phyloP scores from a whole-genome alignment of 2,797 vertebrate species.

The Thaleichthys pacificus region DNA sequence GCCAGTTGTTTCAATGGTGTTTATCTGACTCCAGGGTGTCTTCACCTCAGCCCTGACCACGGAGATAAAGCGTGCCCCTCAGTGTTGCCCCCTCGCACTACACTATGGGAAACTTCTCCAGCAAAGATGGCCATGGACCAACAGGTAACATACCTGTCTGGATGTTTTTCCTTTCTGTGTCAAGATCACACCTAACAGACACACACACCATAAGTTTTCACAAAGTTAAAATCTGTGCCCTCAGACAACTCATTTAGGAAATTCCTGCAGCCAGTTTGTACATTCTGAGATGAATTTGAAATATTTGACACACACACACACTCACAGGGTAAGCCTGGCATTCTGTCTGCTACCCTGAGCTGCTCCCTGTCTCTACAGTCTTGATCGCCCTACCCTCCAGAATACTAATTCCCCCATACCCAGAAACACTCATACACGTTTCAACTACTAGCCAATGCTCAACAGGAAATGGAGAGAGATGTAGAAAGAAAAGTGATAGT shows the following conservation, averaged over 20 bases:
- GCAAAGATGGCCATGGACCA: slow-evolving; percentile 71
- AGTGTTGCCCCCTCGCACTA: slow-evolving; percentile 13
- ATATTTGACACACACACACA: slow-evolving; percentile 23
- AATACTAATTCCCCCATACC: slow-evolving; percentile 18
- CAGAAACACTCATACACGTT: slow-evolving; percentile 16
- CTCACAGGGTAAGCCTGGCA: not conserved
- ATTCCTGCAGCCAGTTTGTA: slow-evolving; percentile 6
- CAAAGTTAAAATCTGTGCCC: slow-evolving; percentile 5
- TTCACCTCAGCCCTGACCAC: slow-evolving; percentile 33
- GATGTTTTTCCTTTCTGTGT: not conserved
- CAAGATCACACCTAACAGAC: not conserved
- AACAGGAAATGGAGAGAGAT: not conserved
- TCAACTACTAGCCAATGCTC: not conserved
- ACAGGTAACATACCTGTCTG: slow-evolving; percentile 59
- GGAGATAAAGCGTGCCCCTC: slow-evolving; percentile 47
- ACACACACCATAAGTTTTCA: not conserved
- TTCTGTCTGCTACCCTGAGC: not conserved
- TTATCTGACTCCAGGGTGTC: slow-evolving; percentile 42
- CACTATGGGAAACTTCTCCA: slow-evolving; percentile 78
- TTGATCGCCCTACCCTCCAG: slow-evolving; percentile 5
- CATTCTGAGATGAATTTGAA: slow-evolving; percentile 18
- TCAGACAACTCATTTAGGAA: slow-evolving; percentile 2
- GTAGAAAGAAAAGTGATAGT: not conserved
- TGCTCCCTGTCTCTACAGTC: slow-evolving; percentile 9
- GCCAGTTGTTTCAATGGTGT: slow-evolving; percentile 1